Evolutionary conservation across 1,140 invertebrate species (phyloP).

Genomic region (Drosophila nasuta): DNA sequence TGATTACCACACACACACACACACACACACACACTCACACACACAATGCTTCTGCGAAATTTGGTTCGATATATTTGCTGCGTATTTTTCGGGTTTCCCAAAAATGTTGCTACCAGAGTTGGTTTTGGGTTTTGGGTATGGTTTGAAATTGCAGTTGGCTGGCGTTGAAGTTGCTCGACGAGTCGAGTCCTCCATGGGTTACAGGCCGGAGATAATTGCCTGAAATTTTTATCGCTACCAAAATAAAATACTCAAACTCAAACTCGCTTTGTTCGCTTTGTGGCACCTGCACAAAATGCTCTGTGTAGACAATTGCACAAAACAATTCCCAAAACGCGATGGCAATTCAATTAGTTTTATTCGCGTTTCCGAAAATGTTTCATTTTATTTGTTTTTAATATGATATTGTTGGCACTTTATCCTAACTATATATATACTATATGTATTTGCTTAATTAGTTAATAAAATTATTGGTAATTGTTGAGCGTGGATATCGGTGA

Average conservation of each 20-base stretch:
- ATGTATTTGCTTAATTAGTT: neutral
- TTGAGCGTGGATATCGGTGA: neutral
- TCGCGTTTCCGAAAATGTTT: neutral
- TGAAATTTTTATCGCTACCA: slow-evolving; percentile 65
- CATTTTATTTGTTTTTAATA: slow-evolving; percentile 11
- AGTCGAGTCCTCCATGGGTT: neutral
- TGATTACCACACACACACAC: slow-evolving; percentile 59
- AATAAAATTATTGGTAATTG: neutral
- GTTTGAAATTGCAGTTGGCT: slow-evolving; percentile 2
- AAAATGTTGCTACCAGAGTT: slow-evolving; percentile 13
- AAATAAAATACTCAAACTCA: slow-evolving; percentile 16
- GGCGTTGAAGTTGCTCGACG: slow-evolving; percentile 6
- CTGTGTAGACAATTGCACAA: neutral
- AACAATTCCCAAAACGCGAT: neutral
- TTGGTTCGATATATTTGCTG: slow-evolving; percentile 38
- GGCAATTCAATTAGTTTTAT: slow-evolving; percentile 27
- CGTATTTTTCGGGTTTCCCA: slow-evolving; percentile 31
- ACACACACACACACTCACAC: slow-evolving; percentile 9
- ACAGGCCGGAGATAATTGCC: slow-evolving; percentile 63
- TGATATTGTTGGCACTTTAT: neutral
- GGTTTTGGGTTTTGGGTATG: neutral
- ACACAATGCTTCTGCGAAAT: slow-evolving; percentile 29
- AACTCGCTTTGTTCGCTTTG: slow-evolving; percentile 23
- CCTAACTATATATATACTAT: too few relatives aligned
- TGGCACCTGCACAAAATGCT: neutral